Percentiles rank a stretch among this genome's conserved stretches.
Evolutionary conservation across 2,113 vertebrate genomes (phyloP).

Genomic region (Megaceryle maxima): DNA sequence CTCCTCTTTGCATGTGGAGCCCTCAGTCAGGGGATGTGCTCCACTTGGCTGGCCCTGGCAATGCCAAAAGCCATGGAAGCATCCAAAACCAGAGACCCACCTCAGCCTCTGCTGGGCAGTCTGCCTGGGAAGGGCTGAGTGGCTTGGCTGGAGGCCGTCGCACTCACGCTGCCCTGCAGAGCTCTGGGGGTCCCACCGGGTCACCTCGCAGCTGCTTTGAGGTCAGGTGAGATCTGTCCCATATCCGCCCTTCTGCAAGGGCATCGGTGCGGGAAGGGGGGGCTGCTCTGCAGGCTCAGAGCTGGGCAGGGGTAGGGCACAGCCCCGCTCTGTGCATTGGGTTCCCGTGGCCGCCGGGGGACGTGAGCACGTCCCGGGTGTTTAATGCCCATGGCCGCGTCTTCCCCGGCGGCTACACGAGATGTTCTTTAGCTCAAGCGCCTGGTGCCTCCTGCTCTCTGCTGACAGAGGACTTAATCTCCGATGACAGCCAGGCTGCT

Average conservation of each 20-base stretch:
- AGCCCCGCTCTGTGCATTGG: accelerated
- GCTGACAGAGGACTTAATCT: conserved; percentile 11
- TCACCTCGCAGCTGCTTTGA: not conserved
- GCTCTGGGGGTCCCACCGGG: not conserved
- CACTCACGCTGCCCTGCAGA: not conserved
- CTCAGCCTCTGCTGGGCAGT: not conserved
- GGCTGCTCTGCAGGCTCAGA: not conserved
- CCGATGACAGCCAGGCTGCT: not conserved
- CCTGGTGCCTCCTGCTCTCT: not conserved
- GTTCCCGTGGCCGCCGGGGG: not conserved
- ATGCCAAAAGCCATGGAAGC: accelerated
- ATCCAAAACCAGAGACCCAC: accelerated
- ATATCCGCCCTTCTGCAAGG: accelerated
- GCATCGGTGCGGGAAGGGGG: not conserved
- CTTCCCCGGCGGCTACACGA: not conserved
- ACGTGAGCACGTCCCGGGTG: accelerated
- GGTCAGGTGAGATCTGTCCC: accelerated
- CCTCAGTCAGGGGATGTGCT: not conserved
- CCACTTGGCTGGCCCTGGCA: not conserved
- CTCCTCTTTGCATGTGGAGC: not conserved
- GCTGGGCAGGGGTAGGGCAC: not conserved
- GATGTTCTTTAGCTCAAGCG: not conserved
- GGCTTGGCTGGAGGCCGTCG: too few species aligned
- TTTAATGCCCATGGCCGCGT: not conserved
- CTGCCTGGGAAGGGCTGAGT: not conserved